Conservation (phyloP, 2,113 vertebrate genomes). For the Sitta europaea region DNA sequence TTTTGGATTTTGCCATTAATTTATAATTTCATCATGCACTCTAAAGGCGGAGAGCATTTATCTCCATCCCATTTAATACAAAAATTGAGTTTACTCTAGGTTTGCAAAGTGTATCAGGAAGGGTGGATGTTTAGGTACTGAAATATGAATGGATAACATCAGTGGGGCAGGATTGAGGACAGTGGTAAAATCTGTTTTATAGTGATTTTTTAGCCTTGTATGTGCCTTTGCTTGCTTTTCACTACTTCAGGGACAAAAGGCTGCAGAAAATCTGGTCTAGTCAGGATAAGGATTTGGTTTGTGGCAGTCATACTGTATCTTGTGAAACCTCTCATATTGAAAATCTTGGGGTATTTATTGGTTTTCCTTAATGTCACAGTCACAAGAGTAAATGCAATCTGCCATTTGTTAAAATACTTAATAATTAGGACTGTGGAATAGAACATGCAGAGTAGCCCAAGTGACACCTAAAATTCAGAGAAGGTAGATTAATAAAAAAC, state of each 20-base stretch:
- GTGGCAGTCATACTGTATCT: no score
- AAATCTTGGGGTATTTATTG: not conserved
- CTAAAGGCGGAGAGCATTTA: not conserved
- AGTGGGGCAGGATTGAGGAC: accelerated
- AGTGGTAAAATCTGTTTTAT: not conserved
- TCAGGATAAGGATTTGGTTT: not conserved
- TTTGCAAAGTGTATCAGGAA: not conserved
- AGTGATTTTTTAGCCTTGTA: accelerated
- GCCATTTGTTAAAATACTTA: not conserved
- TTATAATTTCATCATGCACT: not conserved
- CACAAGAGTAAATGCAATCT: not conserved
- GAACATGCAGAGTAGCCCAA: not conserved
- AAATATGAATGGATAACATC: not conserved
- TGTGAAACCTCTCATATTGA: not conserved
- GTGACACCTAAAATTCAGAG: not conserved
- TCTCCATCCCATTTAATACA: not conserved
- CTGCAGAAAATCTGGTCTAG: not conserved
- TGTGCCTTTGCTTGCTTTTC: not conserved
- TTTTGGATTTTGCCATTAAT: not conserved
- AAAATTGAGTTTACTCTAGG: not conserved
- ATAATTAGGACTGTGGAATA: not conserved
- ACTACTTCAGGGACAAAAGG: not conserved
- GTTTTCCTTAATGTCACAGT: not conserved
- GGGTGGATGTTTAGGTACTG: not conserved
- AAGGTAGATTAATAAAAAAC: not conserved